Conservation (phyloP, 2,797 vertebrate species). For the Smutsia temminckii region DNA sequence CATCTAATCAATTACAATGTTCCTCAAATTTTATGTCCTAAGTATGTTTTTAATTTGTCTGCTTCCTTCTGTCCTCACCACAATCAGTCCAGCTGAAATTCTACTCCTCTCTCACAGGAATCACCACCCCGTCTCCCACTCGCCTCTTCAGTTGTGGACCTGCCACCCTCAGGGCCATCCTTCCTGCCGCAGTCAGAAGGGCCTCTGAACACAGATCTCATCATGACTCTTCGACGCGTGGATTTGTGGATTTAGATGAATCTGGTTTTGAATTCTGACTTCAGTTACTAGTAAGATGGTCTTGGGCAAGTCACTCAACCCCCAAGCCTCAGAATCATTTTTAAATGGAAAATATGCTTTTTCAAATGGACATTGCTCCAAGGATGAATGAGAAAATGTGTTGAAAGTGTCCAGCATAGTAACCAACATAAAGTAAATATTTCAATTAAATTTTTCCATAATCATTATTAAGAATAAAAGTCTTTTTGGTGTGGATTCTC, state of each 20-base stretch:
- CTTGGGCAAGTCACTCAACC: not conserved
- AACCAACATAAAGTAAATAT: not conserved
- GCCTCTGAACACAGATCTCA: not conserved
- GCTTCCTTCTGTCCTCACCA: not conserved
- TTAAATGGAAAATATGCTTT: conserved; percentile 28
- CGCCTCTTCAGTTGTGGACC: not conserved
- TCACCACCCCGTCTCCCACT: fast-evolving
- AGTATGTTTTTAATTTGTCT: not conserved
- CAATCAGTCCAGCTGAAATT: not conserved
- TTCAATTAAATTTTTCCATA: not conserved
- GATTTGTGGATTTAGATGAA: not conserved
- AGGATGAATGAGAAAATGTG: conserved; percentile 27
- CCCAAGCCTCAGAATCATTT: not conserved
- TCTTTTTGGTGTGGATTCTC: conserved; percentile 2
- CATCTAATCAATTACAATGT: not conserved
- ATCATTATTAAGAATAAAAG: conserved; percentile 46
- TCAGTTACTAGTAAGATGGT: not conserved
- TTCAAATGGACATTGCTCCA: not conserved
- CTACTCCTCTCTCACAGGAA: not conserved
- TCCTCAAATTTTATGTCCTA: not conserved
- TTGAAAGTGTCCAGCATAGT: not conserved
- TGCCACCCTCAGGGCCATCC: not conserved
- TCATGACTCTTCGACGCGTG: not conserved
- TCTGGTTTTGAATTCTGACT: not conserved
- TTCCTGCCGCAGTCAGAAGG: not conserved